A percentile compares a stretch with the other conserved stretches of the same genome.
Conservation (phyloP, 2,797 vertebrate species). For the Typhlichthys eigenmanni region DNA sequence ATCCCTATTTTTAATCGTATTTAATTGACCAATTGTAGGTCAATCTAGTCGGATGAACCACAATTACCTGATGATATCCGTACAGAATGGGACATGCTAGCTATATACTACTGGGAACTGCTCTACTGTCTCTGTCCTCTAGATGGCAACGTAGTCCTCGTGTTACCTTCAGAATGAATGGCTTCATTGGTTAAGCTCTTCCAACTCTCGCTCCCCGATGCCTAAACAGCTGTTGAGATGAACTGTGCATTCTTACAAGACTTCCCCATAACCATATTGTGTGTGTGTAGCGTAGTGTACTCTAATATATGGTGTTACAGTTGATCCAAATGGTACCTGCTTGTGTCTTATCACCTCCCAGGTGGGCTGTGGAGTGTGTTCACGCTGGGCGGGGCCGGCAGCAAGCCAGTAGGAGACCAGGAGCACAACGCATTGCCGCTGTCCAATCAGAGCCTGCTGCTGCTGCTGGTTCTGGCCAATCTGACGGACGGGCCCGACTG, state of each 20-base stretch:
- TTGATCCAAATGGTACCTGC: too few relatives aligned
- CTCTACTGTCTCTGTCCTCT: constrained; percentile 44
- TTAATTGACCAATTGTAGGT: too few relatives aligned
- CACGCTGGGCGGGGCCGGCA: constrained; percentile 88
- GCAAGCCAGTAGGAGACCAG: constrained; percentile 75
- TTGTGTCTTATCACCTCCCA: constrained; percentile 39
- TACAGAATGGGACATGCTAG: neutral
- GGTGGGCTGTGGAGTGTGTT: constrained; percentile 97
- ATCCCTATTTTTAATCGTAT: too few relatives aligned
- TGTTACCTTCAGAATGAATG: constrained; percentile 12
- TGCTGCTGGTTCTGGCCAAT: constrained; percentile 91
- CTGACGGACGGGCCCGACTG: constrained; percentile 88
- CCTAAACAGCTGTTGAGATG: too few relatives aligned
- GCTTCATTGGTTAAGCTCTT: constrained; percentile 9
- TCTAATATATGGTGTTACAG: too few relatives aligned
- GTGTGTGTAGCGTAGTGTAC: too few relatives aligned
- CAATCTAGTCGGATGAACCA: too few relatives aligned
- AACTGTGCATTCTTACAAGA: too few relatives aligned
- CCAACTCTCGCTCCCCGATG: neutral
- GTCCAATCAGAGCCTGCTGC: constrained; percentile 95
- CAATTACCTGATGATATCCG: too few relatives aligned
- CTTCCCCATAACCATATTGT: too few relatives aligned
- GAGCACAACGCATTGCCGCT: constrained; percentile 90
- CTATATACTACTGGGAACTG: neutral
- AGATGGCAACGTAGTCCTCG: constrained; percentile 65